Base-by-base conservation (phyloP, 2,888 invertebrate genomes). In the Rhorus exstirpatorius region DNA sequence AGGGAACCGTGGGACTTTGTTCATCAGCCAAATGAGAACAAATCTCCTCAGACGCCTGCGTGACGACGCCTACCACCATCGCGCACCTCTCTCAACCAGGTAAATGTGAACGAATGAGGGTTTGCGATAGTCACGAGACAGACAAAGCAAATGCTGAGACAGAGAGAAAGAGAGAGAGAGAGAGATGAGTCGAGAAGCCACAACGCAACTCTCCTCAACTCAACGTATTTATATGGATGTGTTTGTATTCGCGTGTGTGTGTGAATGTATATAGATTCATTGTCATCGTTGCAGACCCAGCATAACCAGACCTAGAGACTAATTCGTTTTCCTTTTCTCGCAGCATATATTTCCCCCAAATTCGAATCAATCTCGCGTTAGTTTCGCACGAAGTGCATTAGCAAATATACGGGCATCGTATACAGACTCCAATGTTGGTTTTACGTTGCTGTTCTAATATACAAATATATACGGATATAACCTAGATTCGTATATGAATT, bases 1-100 rank as follows among this genome's bases (percentile, higher is more conserved):
- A 51, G 17, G 84, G 75, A 76, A 77, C 77, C 67, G 49, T 53
- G 85, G 82, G 88, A 88, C 87, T 88, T 88, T 87, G 87, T 87
- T 89, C 87, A 88, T 89, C 88, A 88, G 86, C 84, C 86, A 88
- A 88, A 89, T 88, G 88, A 88, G 86, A 87, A 89, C 87, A 87
- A 88, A 89, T 89, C 87, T 89, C 83, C 83, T 85, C 67, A 77
- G 77, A 72, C 67, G 67, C 70, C 35, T 58, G 60, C 24, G 49
- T 35, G 55, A 67, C 51, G 61, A 70, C 60, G 71, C 26, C 75
- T 41, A 21, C 53, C 60, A 53, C 26, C 46, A 19, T 70, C 70
- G 49, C 76, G 76, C 55, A 60, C 60, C 60, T 77, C 70, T 58
- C 58, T 31, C 17, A 44, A 19, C 70, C 83, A 74, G 82, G 86